A percentile compares a stretch with the other conserved stretches of the same genome.
Evolutionary conservation across 2,113 vertebrate genomes (phyloP).

Genomic region (Nycticryphes semicollaris): DNA sequence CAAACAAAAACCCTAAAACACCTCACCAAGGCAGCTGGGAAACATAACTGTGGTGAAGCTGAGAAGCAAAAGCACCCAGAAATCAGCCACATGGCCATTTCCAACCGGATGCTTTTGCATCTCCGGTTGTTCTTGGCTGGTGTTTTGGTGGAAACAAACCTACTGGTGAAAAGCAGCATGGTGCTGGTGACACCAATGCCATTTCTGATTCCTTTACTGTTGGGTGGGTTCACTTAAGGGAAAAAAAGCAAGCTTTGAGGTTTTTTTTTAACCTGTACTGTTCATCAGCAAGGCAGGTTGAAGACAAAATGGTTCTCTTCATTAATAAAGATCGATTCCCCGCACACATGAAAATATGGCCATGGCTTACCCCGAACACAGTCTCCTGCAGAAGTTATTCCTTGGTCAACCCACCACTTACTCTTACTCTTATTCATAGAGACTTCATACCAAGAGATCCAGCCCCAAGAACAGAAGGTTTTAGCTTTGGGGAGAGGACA

Average conservation of each 20-base stretch:
- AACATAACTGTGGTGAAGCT: neutral
- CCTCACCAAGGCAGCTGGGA: neutral
- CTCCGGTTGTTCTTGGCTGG: neutral
- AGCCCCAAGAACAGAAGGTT: neutral
- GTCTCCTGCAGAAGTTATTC: neutral
- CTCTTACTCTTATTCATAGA: neutral
- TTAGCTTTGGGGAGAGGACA: neutral
- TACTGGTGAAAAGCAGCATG: too few relatives aligned
- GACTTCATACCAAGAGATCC: neutral
- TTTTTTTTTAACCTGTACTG: too few relatives aligned
- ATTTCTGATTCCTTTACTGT: neutral
- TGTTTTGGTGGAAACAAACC: neutral
- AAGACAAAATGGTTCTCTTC: neutral
- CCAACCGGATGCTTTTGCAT: neutral
- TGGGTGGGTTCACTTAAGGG: neutral
- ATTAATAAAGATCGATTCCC: neutral
- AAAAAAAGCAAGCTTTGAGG: too few relatives aligned
- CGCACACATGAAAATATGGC: neutral
- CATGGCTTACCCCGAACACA: neutral
- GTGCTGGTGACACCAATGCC: neutral
- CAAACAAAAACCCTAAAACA: neutral
- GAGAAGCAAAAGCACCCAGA: neutral
- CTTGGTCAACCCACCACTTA: neutral
- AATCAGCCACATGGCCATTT: neutral
- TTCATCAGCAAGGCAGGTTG: neutral